Evolutionary conservation across 2,113 vertebrate species (phyloP), one percentile per base, ranked within the genome.

Genomic region (Lepus americanus): DNA sequence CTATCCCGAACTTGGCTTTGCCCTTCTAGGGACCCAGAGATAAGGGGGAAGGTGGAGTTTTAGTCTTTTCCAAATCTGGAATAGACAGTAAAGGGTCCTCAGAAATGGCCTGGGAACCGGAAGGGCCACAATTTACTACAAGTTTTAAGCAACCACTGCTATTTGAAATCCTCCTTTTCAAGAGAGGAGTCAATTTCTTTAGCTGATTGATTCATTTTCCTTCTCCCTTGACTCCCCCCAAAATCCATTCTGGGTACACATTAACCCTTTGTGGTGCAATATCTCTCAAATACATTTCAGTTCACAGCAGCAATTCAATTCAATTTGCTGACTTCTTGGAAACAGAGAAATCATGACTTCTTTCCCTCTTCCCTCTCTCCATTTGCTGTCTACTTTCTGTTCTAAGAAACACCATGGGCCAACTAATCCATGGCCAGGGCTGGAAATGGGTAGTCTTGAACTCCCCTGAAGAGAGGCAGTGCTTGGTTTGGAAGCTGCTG

Each of bases 341-440:
- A 29, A 59, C 64, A 79, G 16, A 63, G 27, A 86, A 70, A 12
- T 22, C 11, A 4, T 2, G 12, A 77, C 67, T 84, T n/a, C 10
- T 74, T 39, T 87, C 49, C 31, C 25, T 53, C 10, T 64, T 63
- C 44, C 27, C 14, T 64, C 36, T 81, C 29, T 77, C 16, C 5
- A 29, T 61, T 92, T 77, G 73, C 59, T 25, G 16, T 72, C 31
- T 87, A 2, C 5, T 84, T 93, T 19, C 33, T 86, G 44, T 25
- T 88, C 74, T 3, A 20, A 91, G 72, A 80, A 96, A 59, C 2
- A 22, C 66, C 7, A 29, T 69, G 4, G n/a, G 23, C 36, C 64
- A 17, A 1, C 22, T 4, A 0, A 7, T 53, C 29, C 12, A 23
- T 6, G 5, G 9, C 33, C 0, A 1, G 11, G 3, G 3, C 39